These are phyloP conservation scores for Diorhabda elongata DNA, from an alignment of 1,140 invertebrate genomes.

Conservation along the genomic window DNA sequence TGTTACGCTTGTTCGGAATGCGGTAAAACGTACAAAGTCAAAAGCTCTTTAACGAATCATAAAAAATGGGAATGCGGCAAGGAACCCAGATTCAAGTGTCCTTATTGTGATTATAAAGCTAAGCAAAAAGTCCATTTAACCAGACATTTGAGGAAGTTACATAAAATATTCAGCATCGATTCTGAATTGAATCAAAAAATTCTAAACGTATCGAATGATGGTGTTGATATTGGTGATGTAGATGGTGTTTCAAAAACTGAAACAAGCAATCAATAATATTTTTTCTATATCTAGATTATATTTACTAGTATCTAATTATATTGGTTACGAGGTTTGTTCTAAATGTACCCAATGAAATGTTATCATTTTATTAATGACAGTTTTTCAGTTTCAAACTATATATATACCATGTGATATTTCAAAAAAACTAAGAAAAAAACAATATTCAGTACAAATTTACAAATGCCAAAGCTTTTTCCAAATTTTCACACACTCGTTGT, in stretches of 20 bases:
- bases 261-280: background rate
- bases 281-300: too few species aligned
- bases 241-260: background rate
- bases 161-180: slow-evolving; percentile 20
- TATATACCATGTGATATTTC: too few species aligned
- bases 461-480: too few species aligned
- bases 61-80: slow-evolving; percentile 83
- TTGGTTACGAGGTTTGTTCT: too few species aligned
- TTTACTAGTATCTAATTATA: too few species aligned
- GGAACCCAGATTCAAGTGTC: slow-evolving; percentile 78
- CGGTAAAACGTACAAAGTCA: slow-evolving; percentile 29
- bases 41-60: slow-evolving; percentile 74
- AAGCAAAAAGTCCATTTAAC: slow-evolving; percentile 83
- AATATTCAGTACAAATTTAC: too few species aligned
- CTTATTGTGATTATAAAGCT: slow-evolving; percentile 74
- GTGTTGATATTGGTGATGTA: background rate
- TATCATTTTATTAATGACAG: too few species aligned
- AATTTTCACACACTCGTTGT: too few species aligned
- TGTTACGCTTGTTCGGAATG: slow-evolving; percentile 46
- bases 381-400: too few species aligned
- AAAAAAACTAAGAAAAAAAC: too few species aligned
- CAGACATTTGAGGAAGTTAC: slow-evolving; percentile 51
- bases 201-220: background rate
- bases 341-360: too few species aligned
- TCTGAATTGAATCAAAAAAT: background rate